Conservation (phyloP, 2,888 invertebrate species). For the Drosophila longiperda region DNA sequence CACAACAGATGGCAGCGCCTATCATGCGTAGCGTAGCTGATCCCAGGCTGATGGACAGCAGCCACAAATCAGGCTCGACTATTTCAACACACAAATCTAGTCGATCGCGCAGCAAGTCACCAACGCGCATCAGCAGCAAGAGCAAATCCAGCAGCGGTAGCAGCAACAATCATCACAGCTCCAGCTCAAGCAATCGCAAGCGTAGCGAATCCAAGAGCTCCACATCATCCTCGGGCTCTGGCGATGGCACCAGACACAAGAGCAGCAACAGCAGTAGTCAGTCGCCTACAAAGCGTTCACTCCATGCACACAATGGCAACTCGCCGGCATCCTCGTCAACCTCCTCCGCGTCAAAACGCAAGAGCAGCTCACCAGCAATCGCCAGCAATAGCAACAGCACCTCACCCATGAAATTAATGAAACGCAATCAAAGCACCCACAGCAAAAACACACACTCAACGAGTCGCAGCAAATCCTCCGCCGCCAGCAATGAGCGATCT, state of each 20-base stretch:
- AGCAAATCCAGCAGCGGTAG: conserved; percentile 62
- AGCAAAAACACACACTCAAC: conserved; percentile 59
- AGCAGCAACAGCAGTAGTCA: conserved; percentile 23
- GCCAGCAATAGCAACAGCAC: conserved; percentile 64
- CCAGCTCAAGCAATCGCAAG: conserved; percentile 72
- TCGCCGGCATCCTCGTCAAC: conserved; percentile 48
- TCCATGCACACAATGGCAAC: conserved; percentile 58
- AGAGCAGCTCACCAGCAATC: conserved; percentile 78
- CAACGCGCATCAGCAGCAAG: conserved; percentile 63
- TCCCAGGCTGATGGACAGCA: conserved; percentile 52
- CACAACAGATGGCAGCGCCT: conserved; percentile 62
- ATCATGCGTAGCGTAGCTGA: conserved; percentile 40
- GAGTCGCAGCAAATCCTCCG: conserved; percentile 30
- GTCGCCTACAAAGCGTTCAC: conserved; percentile 57
- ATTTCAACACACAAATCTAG: conserved; percentile 58
- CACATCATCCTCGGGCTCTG: conserved; percentile 71
- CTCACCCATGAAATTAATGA: background rate
- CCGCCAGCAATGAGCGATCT: conserved; percentile 44
- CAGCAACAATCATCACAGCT: conserved; percentile 40
- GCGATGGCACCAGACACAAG: conserved; percentile 64
- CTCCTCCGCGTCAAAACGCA: conserved; percentile 62
- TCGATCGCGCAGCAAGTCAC: conserved; percentile 81
- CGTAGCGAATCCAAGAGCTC: conserved; percentile 80
- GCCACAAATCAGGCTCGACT: conserved; percentile 41
- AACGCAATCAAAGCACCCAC: conserved; percentile 62